Evolutionary conservation across 1,140 invertebrate species (phyloP).

Genomic region (Whitmania pigra): DNA sequence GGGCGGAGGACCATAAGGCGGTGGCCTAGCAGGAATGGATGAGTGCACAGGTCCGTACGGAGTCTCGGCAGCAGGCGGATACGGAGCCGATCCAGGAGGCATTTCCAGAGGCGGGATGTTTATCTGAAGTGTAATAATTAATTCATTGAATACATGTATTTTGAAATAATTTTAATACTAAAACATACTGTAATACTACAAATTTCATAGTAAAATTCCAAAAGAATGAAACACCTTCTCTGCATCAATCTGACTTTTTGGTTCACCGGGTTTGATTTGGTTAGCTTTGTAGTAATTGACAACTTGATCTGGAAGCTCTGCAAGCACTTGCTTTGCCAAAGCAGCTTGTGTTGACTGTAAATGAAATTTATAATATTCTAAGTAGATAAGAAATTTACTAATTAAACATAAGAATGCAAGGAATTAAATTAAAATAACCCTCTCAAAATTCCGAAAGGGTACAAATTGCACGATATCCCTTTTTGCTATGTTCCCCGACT

Average conservation of each 20-base stretch:
- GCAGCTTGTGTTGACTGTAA: slow-evolving; percentile 31
- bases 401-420: neutral
- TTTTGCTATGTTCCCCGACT: slow-evolving; percentile 19
- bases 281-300: slow-evolving; percentile 32
- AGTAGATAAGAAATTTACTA: neutral
- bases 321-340: slow-evolving; percentile 49
- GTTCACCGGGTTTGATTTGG: slow-evolving; percentile 23
- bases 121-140: too few species aligned
- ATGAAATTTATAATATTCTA: neutral
- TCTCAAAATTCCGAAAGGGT: slow-evolving; percentile 47
- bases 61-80: too few species aligned
- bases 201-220: too few species aligned
- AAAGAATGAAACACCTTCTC: neutral
- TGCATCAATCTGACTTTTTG: neutral
- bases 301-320: slow-evolving; percentile 51
- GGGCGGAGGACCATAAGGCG: too few species aligned
- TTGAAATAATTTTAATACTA: too few species aligned
- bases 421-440: slow-evolving; percentile 27
- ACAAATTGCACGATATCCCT: slow-evolving; percentile 27
- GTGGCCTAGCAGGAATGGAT: too few species aligned
- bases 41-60: too few species aligned
- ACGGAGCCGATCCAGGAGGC: too few species aligned
- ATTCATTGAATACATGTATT: too few species aligned
- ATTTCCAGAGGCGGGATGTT: too few species aligned
- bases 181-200: too few species aligned